Base-by-base conservation (phyloP, 2,797 vertebrate genomes). In the Bradypodion pumilum region DNA sequence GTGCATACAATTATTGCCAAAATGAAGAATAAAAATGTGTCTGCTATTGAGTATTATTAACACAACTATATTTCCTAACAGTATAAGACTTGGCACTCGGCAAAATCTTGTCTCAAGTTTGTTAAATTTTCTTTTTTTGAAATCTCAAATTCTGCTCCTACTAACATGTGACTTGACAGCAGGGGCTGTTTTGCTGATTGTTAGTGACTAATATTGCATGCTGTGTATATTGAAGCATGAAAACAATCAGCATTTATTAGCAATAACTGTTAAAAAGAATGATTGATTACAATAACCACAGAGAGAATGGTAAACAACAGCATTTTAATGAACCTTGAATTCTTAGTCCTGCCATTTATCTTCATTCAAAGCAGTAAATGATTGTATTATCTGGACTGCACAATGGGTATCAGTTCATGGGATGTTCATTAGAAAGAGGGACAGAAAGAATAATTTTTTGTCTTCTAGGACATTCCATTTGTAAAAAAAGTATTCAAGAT, bases 211-310 rank as follows among this genome's bases (percentile, higher is more conserved):
- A 85, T 56, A 29, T 35, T 35, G 32, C n/a, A 44, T 78, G 32
- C n/a, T 82, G 29, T 13, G 40, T 60, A 49, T 78, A 63, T 69
- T 49, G 81, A 68, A 79, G 65, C 35, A 44, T 59, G 37, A 82
- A 79, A 66, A 62, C 37, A 35, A 23, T 49, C 78, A 44, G 19
- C 37, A 74, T 69, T 88, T 56, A 78, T 86, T 78, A 66, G 56
- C 74, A 73, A 56, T 82, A 44, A 42, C 6, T 66, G 10, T 66
- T 80, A 62, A 74, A 65, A 62, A 70, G 65, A 29, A 7, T 60
- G 60, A 35, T 44, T 82, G 69, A 75, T 86, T 78, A 60, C 27
- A 72, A 78, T 25, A 78, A 29, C 29, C 32, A 62, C 52, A 23
- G 65, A 74, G 78, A 85, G 46, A 75, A 70, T 68, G 8, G 40